These are phyloP conservation scores for Pseudobourletiella spinata DNA, from an alignment of 1,140 invertebrate genomes.

Conservation along the genomic window DNA sequence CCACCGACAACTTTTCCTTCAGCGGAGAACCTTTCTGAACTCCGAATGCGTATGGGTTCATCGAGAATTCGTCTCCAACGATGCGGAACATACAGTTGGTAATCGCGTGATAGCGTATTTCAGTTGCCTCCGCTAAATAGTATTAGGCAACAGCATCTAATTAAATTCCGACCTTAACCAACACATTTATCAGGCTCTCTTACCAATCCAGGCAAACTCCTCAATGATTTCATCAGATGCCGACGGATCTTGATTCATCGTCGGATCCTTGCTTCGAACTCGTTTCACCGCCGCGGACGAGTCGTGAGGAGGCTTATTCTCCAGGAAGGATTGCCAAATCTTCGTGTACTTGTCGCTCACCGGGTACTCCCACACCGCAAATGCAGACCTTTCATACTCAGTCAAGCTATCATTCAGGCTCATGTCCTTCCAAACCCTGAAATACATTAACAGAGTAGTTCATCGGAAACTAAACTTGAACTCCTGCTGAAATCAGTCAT, in stretches of 20 bases:
- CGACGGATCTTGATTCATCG: too few species aligned
- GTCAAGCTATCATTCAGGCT: conserved; percentile 86
- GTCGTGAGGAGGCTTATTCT: conserved; percentile 65
- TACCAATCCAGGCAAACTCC: conserved; percentile 11
- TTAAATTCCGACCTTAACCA: background rate
- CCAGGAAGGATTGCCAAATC: conserved; percentile 94
- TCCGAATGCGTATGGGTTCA: conserved; percentile 92
- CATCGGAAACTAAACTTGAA: conserved; percentile 1
- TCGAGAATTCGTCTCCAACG: conserved; percentile 89
- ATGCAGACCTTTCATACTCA: conserved; percentile 76
- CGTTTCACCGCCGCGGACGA: conserved; percentile 67
- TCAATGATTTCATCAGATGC: background rate
- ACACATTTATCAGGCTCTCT: too few species aligned
- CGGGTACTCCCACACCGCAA: conserved; percentile 96
- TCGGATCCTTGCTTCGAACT: conserved; percentile 50
- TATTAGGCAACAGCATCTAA: background rate
- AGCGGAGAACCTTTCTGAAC: conserved; percentile 91
- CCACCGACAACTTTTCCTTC: conserved; percentile 24
- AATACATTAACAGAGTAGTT: conserved; percentile 30
- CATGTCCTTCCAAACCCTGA: conserved; percentile 95
- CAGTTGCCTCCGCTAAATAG: conserved; percentile 70
- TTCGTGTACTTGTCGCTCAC: conserved; percentile 92
- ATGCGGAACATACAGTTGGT: conserved; percentile 84
- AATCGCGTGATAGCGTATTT: conserved; percentile 73
- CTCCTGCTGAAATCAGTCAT: background rate